Percentiles rank a stretch among this genome's conserved stretches.
Evolutionary conservation across 2,797 vertebrate genomes (phyloP).

Genomic region (Antrozous pallidus): DNA sequence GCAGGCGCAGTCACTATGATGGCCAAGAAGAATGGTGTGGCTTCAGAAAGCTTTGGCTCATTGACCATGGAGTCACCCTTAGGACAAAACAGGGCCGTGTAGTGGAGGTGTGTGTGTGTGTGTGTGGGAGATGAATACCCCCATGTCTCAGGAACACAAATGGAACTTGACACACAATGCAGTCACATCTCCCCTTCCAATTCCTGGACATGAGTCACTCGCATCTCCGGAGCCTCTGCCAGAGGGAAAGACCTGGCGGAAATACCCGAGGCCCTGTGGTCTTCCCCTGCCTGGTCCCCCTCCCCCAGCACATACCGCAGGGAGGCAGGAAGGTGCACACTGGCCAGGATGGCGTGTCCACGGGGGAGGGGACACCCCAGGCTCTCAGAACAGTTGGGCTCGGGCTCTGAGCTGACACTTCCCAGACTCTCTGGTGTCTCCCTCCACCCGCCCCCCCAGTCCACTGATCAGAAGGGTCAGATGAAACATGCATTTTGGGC

Average conservation of each 20-base stretch:
- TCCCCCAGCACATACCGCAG: too few species aligned
- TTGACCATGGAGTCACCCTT: background rate
- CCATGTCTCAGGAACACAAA: background rate
- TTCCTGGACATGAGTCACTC: conserved; percentile 65
- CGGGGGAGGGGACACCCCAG: background rate
- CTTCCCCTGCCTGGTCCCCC: background rate
- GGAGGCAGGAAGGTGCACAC: background rate
- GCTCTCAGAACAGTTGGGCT: background rate
- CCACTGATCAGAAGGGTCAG: background rate
- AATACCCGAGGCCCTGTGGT: background rate
- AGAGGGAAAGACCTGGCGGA: background rate
- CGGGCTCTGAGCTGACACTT: background rate
- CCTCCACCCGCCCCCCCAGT: background rate
- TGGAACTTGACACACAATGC: background rate
- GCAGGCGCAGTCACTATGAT: background rate
- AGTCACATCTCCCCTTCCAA: background rate
- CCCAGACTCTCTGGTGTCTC: background rate
- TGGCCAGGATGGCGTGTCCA: background rate
- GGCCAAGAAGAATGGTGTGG: background rate
- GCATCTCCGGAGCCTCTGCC: background rate
- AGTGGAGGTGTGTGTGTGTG: background rate
- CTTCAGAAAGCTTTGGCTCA: background rate
- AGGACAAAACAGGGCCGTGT: background rate
- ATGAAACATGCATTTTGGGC: background rate
- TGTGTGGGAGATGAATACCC: background rate